Evolutionary conservation across 2,797 vertebrate species (phyloP), one percentile per base, ranked within the genome.

Genomic region (Cyclopterus lumpus): DNA sequence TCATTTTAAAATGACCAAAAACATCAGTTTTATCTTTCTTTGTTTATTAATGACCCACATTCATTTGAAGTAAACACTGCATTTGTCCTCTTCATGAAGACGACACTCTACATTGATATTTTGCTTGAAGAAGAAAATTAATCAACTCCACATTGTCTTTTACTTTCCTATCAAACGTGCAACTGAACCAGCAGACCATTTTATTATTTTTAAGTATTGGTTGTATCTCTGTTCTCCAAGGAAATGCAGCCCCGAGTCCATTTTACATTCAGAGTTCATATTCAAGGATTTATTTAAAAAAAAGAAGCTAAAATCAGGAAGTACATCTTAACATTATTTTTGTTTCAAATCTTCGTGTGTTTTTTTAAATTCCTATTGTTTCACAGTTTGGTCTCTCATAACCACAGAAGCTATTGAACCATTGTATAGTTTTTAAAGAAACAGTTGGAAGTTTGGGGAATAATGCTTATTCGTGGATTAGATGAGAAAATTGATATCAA

Each of bases 331-430:
- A 62, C 32, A 75, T 58, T 26, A 34, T 5, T 36, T 34, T 22
- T 54, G 49, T 30, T 54, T 28, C 16, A 42, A 53, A 67, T 42
- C 24, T 15, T 67, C 14, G 40, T 49, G 16, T 2, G 32, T 26
- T 61, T 75, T 36, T 42, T 10, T 32, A 7, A 36, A 40, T 40
- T 73, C 16, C 26, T 36, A n/a, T 20, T 10, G 0, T 54, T 57
- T 76, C 73, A 71, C 67, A 64, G 69, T 65, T 65, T 71, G 60
- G 15, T 66, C 60, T 51, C 42, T 26, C 8, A 58, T 26, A 46
- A 65, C 40, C 40, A 61, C 36, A 66, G 9, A 55, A 42, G 34
- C 16, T 48, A 20, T 12, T 46, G 4, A 66, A 62, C 22, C 9
- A 61, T 28, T 42, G 59, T 12, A 53, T 7, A 32, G 16, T n/a